These are phyloP conservation scores for Alosa sapidissima DNA, from an alignment of 2,797 vertebrate species.

Conservation along the genomic window DNA sequence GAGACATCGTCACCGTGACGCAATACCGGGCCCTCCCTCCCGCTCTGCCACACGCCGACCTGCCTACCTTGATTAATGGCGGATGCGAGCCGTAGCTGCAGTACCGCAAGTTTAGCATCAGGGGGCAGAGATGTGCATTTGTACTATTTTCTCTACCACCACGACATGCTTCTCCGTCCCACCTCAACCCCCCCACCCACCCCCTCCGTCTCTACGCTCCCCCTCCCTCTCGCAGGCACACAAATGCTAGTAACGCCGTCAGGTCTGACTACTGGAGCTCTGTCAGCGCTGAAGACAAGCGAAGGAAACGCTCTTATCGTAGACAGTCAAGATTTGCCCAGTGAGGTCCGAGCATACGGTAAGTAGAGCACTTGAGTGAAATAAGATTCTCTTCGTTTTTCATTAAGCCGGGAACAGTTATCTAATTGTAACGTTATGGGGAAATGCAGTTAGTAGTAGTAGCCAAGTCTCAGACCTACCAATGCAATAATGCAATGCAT, in stretches of 20 bases:
- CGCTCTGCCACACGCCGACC: neutral
- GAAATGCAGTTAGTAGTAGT: neutral
- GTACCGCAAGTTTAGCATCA: slow-evolving; percentile 55
- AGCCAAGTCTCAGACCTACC: neutral
- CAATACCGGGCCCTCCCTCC: slow-evolving; percentile 34
- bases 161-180: slow-evolving; percentile 39
- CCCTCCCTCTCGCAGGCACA: slow-evolving; percentile 36
- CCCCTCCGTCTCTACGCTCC: slow-evolving; percentile 48
- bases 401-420: neutral
- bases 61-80: slow-evolving; percentile 7
- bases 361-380: neutral
- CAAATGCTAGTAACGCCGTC: slow-evolving; percentile 66
- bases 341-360: slow-evolving; percentile 4
- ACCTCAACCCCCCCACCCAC: slow-evolving; percentile 44
- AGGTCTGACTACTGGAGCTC: slow-evolving; percentile 54
- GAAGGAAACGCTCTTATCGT: slow-evolving; percentile 25
- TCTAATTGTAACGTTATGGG: neutral
- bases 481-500: neutral
- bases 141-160: slow-evolving; percentile 19
- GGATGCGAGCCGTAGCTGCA: slow-evolving; percentile 41
- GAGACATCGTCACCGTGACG: slow-evolving; percentile 63
- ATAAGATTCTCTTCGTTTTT: neutral
- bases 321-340: neutral
- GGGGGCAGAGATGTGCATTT: slow-evolving; percentile 49
- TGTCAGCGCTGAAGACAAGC: slow-evolving; percentile 50